Evolutionary conservation across 2,888 invertebrate species (phyloP).

Genomic region (Metalampra italica): DNA sequence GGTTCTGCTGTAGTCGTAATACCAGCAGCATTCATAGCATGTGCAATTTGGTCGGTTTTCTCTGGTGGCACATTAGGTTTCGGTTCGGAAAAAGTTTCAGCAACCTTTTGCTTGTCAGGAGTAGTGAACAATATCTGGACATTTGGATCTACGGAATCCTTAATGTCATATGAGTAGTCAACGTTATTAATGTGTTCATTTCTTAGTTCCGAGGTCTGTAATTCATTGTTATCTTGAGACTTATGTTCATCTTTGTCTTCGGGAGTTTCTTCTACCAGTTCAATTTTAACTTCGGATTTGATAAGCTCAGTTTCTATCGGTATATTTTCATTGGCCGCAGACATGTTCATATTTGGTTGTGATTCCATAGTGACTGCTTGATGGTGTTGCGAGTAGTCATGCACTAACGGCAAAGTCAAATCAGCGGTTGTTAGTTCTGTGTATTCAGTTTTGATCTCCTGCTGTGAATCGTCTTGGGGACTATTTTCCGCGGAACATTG

Average conservation of each 20-base stretch:
- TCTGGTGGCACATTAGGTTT: slow-evolving; percentile 40
- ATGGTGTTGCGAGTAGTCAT: slow-evolving; percentile 50
- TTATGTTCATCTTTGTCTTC: slow-evolving; percentile 42
- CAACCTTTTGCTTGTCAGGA: slow-evolving; percentile 3
- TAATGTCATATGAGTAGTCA: slow-evolving; percentile 29
- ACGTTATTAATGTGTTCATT: slow-evolving; percentile 28
- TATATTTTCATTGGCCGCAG: slow-evolving; percentile 35
- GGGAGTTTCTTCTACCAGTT: slow-evolving; percentile 45
- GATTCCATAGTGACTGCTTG: slow-evolving; percentile 33
- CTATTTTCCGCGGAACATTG: slow-evolving; percentile 64
- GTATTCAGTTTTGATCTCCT: slow-evolving; percentile 61
- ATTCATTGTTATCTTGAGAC: slow-evolving; percentile 24
- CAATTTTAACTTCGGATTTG: slow-evolving; percentile 46
- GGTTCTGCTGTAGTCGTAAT: slow-evolving; percentile 51
- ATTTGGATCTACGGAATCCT: slow-evolving; percentile 20
- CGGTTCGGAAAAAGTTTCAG: slow-evolving; percentile 20
- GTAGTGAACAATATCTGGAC: slow-evolving; percentile 21
- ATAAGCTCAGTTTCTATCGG: slow-evolving; percentile 43
- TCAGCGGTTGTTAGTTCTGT: slow-evolving; percentile 70
- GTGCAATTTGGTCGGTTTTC: slow-evolving; percentile 64
- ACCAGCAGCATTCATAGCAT: slow-evolving; percentile 70
- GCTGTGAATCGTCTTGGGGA: slow-evolving; percentile 51
- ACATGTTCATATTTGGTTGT: slow-evolving; percentile 31
- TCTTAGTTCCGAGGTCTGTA: slow-evolving; percentile 20
- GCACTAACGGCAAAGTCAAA: slow-evolving; percentile 51